Evolutionary conservation across 2,888 invertebrate genomes (phyloP).

Genomic region (Hemistola chrysoprasaria): DNA sequence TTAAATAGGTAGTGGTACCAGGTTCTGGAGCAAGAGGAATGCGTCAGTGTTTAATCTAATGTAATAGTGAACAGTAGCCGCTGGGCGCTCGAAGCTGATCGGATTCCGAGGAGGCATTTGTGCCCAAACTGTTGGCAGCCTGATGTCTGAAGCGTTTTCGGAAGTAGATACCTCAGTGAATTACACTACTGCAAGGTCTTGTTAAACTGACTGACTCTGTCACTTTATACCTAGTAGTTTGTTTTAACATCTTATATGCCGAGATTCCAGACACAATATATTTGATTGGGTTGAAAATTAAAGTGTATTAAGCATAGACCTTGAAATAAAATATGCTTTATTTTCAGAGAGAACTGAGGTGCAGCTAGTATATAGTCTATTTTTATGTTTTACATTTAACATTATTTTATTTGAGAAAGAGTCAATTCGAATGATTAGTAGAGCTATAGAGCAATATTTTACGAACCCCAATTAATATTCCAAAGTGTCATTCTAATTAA

Average conservation of each 20-base stretch:
- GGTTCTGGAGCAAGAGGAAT: slow-evolving; percentile 51
- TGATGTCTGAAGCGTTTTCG: slow-evolving; percentile 26
- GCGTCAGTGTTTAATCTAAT: slow-evolving; percentile 69
- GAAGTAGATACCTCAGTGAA: no score
- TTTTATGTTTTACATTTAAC: no score
- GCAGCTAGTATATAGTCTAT: no score
- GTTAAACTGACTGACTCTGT: slow-evolving; percentile 7
- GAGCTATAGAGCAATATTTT: slow-evolving; percentile 13
- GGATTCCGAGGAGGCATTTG: slow-evolving; percentile 72
- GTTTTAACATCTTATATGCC: no score
- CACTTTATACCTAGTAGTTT: no score
- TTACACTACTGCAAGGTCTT: slow-evolving; percentile 16
- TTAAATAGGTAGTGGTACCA: slow-evolving; percentile 12
- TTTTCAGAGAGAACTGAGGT: no score
- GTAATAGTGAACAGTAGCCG: slow-evolving; percentile 66
- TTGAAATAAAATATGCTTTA: no score
- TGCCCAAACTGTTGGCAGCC: slow-evolving; percentile 24
- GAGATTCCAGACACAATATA: no score
- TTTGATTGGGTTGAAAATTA: no score
- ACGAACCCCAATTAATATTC: slow-evolving; percentile 43
- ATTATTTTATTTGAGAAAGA: no score
- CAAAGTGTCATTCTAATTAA: slow-evolving; percentile 42
- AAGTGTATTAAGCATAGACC: no score
- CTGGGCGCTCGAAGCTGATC: slow-evolving; percentile 51
- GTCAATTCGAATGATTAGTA: no score